Evolutionary conservation across 2,113 vertebrate genomes (phyloP).

Genomic region (Sceloporus tristichus): DNA sequence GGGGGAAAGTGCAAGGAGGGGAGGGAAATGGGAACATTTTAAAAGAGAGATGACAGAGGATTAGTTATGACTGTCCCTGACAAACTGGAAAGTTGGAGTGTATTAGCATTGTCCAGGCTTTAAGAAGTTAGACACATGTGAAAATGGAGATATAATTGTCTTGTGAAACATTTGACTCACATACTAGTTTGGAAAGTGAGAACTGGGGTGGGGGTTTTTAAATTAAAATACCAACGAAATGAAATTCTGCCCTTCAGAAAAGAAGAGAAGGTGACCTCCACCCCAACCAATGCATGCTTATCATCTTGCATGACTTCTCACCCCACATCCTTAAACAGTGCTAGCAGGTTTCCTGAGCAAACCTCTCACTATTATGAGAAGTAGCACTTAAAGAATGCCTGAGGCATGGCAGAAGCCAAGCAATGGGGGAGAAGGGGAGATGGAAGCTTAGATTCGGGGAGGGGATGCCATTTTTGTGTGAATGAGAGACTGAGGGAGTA

Average conservation of each 20-base stretch:
- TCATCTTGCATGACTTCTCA: background rate
- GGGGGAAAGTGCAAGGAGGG: too few species aligned
- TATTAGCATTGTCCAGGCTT: too few species aligned
- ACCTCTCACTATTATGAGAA: background rate
- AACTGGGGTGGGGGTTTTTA: background rate
- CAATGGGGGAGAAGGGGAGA: too few species aligned
- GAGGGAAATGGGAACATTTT: too few species aligned
- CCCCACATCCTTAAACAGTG: background rate
- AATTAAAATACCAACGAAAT: background rate
- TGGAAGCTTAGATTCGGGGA: background rate
- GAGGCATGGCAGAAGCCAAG: background rate
- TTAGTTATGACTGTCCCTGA: too few species aligned
- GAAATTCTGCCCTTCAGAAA: background rate
- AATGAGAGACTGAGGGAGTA: background rate
- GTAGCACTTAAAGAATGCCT: background rate
- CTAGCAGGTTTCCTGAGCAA: background rate
- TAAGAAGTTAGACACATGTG: too few species aligned
- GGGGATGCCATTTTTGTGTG: slow-evolving; percentile 7
- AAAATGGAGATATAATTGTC: background rate
- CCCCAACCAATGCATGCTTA: background rate
- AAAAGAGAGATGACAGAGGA: too few species aligned
- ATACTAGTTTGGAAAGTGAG: background rate
- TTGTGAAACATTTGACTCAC: background rate
- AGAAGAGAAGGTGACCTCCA: background rate
- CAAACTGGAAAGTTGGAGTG: too few species aligned